Evolutionary conservation across 2,888 invertebrate species (phyloP), one percentile per base, ranked within the genome.

Genomic region (Pyrocoelia pectoralis): DNA sequence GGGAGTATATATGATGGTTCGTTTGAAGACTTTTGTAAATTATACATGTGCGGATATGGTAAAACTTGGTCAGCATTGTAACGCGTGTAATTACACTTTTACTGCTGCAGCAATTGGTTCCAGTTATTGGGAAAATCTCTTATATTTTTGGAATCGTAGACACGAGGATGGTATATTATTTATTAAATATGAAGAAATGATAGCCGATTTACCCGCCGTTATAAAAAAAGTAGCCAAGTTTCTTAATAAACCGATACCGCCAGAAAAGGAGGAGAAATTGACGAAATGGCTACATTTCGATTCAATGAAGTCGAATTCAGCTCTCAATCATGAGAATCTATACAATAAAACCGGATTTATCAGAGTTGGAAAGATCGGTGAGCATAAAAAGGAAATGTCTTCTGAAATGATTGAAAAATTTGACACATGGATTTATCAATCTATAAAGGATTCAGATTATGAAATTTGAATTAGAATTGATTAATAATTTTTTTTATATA

Each of bases 231-330:
- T 66, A 1, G 53, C 66, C 8, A 18, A 19, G 24, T 68, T 66
- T 28, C 33, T 68, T 3, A 56, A 28, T 5, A 68, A 68, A 52
- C n/a, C 56, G 12, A 74, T 80, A 17, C 72, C 73, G 0, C 74
- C 77, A 2, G 76, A 80, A 3, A 74, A 83, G 60, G 72, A 83
- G 18, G 68, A 73, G 8, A 67, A 66, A 0, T 77, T 86, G 13
- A 73, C 74, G 2, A 68, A 79, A 2, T 83, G 84, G 74, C 81
- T 84, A 62, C 81, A 81, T 59, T 85, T 86, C 71, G 76, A 78
- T 15, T 77, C 73, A 46, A 86, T 86, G 85, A 82, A 82, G 69
- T 73, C 77, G 10, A 86, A 86, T 73, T 76, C 79, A 12, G 76
- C 79, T 46, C 81, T 83, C 0, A 86, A 86, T 72, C 13, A 13